phyloP scores from a whole-genome alignment of 2,113 vertebrate species.

The Ifrita kowaldi region DNA sequence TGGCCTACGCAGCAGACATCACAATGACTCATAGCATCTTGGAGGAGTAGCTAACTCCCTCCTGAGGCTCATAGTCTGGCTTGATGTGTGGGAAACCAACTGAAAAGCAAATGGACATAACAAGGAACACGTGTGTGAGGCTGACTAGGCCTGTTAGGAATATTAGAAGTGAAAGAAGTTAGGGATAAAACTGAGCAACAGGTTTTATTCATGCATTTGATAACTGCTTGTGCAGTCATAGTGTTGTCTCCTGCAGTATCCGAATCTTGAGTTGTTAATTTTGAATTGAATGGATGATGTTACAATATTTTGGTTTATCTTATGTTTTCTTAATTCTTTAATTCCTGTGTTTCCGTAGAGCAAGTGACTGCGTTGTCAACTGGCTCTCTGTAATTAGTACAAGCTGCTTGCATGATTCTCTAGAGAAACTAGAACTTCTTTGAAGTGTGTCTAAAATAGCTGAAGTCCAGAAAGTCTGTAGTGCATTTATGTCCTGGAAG shows the following conservation, averaged over 20 bases:
- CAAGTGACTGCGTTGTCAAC: not conserved
- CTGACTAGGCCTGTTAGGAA: not conserved
- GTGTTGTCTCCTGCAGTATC: not conserved
- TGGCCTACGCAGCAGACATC: conserved; percentile 24
- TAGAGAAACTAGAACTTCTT: conserved; percentile 5
- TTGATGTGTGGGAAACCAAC: conserved; percentile 34
- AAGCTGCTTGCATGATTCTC: not conserved
- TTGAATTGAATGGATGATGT: not conserved
- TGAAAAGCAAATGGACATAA: conserved; percentile 25
- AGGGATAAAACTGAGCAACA: not conserved
- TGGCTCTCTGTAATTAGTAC: not conserved
- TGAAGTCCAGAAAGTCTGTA: not conserved
- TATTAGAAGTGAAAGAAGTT: not conserved
- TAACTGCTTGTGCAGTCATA: not conserved
- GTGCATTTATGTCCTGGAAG: not conserved
- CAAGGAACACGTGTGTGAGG: not conserved
- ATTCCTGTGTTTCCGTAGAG: not conserved
- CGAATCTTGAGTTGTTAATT: not conserved
- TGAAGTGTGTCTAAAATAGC: not conserved
- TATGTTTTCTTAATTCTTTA: not conserved
- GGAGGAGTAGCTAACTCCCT: conserved; percentile 17
- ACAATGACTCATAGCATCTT: conserved; percentile 38
- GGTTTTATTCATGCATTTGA: not conserved
- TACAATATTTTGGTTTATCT: not conserved
- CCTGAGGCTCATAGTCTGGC: conserved; percentile 7